Base-by-base conservation (phyloP, 35 echinoderm and acorn worm species). In the Ptychodera flava region DNA sequence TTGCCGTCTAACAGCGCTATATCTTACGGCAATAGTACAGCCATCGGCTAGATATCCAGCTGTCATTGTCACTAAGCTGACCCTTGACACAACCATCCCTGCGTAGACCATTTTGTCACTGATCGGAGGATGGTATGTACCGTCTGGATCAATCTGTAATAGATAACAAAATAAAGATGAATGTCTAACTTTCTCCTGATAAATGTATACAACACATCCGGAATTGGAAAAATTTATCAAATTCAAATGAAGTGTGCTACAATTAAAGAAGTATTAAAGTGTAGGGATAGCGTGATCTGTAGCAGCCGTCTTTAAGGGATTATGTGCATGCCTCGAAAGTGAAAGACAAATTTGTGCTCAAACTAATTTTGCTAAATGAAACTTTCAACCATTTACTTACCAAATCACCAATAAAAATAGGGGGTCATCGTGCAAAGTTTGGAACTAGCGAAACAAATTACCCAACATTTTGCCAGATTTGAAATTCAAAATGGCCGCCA, bases 1-100 rank as follows among this genome's bases (percentile, higher is more conserved):
- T 83, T 99, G 96, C 78, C 92, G 80, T 36, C 96, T 79, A 0
- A 99, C 91, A 0, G 93, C 90, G 79, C 96, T 99, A 83, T 99
- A 99, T 33, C 96, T 91, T 10, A 88, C 88, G 10, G 92, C 90
- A 34, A 99, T 94, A 31, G 87, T 89, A 10, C 80, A 77, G 15
- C 90, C 96, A 78, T 88, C 89, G 16, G 96, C 85, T 32, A 99
- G 35, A n/a, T 0, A 15, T 28, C 31, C 78, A 33, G 90, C 96
- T 15, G 80, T 64, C 29, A 88, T 77, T 75, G 90, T 90, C 31
- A 93, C 90, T 29, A 99, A 89, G n/a, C 81, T 82, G 35, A 87
- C 90, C 28, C 96, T 90, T 22, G 92, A 94, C 0, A 94, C 80
- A 30, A 99, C 86, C 96, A 99, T 99, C 76, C 90, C 94, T 16